Conservation (phyloP, 2,797 vertebrate genomes). For the Mormyrus hasselquistii region DNA sequence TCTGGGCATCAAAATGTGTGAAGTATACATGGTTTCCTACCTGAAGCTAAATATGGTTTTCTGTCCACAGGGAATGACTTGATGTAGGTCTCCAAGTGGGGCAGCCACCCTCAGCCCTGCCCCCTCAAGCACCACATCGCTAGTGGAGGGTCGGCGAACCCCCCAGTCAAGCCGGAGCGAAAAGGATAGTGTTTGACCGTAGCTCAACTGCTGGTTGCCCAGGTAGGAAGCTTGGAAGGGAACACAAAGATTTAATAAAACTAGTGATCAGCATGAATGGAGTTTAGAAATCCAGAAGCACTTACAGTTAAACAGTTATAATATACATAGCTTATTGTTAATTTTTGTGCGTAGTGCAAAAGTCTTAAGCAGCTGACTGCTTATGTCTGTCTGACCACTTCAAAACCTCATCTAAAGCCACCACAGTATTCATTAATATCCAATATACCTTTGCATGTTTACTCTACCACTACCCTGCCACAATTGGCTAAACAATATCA, state of each 20-base stretch:
- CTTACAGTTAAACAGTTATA: background rate
- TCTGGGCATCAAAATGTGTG: background rate
- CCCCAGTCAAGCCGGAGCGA: constrained; percentile 78
- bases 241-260: background rate
- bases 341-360: background rate
- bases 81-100: constrained; percentile 67
- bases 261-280: background rate
- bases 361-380: background rate
- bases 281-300: background rate
- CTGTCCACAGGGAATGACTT: constrained; percentile 70
- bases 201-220: constrained; percentile 82
- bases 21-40: constrained; percentile 45
- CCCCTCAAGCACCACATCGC: constrained; percentile 79
- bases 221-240: constrained; percentile 67
- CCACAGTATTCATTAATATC: too few species aligned
- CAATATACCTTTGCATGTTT: too few species aligned
- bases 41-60: constrained; percentile 77
- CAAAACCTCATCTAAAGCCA: too few species aligned
- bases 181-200: constrained; percentile 78
- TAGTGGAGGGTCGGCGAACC: constrained; percentile 64
- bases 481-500: too few species aligned
- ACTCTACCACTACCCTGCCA: too few species aligned
- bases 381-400: too few species aligned
- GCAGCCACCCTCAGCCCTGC: constrained; percentile 64
- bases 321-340: background rate